Base-by-base conservation (phyloP, 2,888 invertebrate genomes). In the Latrodectus elegans region DNA sequence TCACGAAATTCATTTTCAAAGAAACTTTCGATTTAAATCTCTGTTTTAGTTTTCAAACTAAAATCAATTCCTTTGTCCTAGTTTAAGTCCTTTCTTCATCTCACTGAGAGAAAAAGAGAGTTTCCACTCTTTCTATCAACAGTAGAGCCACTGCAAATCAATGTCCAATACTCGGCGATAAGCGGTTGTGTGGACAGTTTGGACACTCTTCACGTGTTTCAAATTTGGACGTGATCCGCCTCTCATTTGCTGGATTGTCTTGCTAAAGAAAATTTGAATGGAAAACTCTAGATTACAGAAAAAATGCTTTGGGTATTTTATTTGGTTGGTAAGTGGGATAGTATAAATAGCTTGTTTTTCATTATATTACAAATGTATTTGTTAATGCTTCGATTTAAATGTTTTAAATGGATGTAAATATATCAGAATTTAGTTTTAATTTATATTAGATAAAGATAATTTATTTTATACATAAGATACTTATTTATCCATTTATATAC, bases 121-220 rank as follows among this genome's bases (percentile, higher is more conserved):
- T 52, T 60, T 68, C 49, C 53, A 73, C 53, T 55, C 10, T 15
- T 14, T 49, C 79, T 52, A 81, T 73, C 80, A 81, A 73, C 73
- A 26, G 64, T 22, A 38, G 38, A 38, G 14, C 52, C 14, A 65
- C 73, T 53, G 52, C 73, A 65, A 73, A 81, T 81, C 80, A 81
- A 81, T 81, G 73, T 73, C 73, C 80, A 72, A 73, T 73, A 73
- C 73, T 73, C 65, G 26, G 22, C 52, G 65, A 72, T 73, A 73
- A 81, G 65, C 72, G 26, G 38, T 65, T 72, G 80, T 60, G 53
- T 72, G 80, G 80, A 81, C 80, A 81, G 80, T 81, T 81, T 81
- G 70, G 80, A 81, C 80, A 81, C 80, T 65, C 73, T 65, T 65
- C 80, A 81, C 80, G 80, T 73, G 14, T 60, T 52, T 14, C 12